Base-by-base conservation (phyloP, 1,140 invertebrate genomes). In the Penaeus japonicus region DNA sequence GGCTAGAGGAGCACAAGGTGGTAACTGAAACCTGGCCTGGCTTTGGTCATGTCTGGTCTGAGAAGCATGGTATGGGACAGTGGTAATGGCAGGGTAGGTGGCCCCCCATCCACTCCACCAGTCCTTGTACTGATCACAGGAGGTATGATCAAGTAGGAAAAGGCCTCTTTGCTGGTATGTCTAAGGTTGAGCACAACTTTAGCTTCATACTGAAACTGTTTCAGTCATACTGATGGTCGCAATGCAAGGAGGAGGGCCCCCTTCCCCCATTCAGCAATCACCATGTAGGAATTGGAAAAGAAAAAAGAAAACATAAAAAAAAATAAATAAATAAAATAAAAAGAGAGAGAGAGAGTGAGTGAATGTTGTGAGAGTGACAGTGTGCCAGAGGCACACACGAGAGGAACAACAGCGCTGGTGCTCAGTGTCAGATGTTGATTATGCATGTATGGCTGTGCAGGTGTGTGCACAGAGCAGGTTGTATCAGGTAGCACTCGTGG, bases 381-480 rank as follows among this genome's bases (percentile, higher is more conserved):
- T 47, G 47, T 88, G 79, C 77, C 53, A 30, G 62, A 77, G 62
- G 78, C 78, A 81, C 70, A 24, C 70, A 88, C 17, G 35, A 32
- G 35, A 73, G 79, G 85, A 88, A 79, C 80, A 88, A 70, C 54
- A 88, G 84, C 57, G 55, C 85, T 59, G 57, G 70, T 88, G 87
- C 70, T 88, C 54, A 57, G 32, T 88, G 80, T 82, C 62, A 81
- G 32, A 54, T 87, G 85, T 82, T 87, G 85, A 86, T 65, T 59
- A 79, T 82, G 79, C 79, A 82, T 87, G 85, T 82, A 59, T 82
- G 79, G 47, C 79, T 88, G 84, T 78, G 87, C 80, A 77, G 59
- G 70, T 70, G 39, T 78, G 70, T 70, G 39, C 70, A 88, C 65
- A 75, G 87, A 83, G 65, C 70, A n/a, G 55, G 32, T 22, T 24